Evolutionary conservation across 2,113 vertebrate species (phyloP), one percentile per base, ranked within the genome.

Genomic region (Platysteira castanea): DNA sequence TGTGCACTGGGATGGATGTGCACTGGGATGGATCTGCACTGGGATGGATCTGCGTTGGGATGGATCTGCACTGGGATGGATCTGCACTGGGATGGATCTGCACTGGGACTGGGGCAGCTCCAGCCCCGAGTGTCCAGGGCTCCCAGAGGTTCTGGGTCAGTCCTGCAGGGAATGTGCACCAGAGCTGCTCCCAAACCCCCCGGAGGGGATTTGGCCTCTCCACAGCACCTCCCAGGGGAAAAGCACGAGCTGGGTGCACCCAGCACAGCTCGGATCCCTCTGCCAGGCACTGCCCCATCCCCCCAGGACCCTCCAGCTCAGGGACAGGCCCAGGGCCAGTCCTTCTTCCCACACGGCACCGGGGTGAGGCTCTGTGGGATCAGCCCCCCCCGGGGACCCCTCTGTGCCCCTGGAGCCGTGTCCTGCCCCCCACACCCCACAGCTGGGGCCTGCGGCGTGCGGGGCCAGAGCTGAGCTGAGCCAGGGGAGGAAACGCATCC

Each of bases 341-440:
- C 27, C 52, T 49, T 11, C 59, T 18, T 42, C 27, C 39, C 7
- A 3, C 10, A 1, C 0, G 14, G 33, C 4, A 1, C 53, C 4
- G 22, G 52, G 46, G 13, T 3, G 44, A 65, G 76, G 44, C 33
- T 35, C 46, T 24, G 42, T 15, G 11, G 67, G 42, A 44, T 9
- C 59, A 59, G 4, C 50, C 28, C 11, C 26, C 4, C 0, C 0
- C 0, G 37, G 57, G 70, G 65, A 50, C 33, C 54, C 15, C 1
- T 2, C 10, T 63, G 16, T 24, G 39, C 52, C 52, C 2, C 73
- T 15, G 7, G 64, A 42, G 41, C 41, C 30, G 10, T 0, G 0
- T 9, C 53, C 42, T 75, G 60, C 7, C 60, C 56, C 52, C 23
- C 2, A 0, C 59, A 37, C 24, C 23, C 27, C 65, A 33, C 24